A percentile compares a stretch with the other conserved stretches of the same genome.
Conservation (phyloP, 1,140 invertebrate species). For the Kradibia gibbosae region DNA sequence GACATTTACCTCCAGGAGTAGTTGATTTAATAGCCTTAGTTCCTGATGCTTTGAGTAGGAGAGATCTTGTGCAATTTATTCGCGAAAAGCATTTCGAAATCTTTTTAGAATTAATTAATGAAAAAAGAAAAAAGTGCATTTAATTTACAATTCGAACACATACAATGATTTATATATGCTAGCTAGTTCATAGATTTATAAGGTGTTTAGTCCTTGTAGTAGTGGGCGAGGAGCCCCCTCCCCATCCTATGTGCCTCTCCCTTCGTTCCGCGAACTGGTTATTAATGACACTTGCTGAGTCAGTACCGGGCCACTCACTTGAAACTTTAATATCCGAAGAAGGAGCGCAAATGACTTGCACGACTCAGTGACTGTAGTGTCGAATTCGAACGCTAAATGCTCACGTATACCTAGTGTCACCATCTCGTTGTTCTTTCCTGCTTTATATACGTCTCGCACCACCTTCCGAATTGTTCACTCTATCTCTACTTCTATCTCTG, state of each 20-base stretch:
- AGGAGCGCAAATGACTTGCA: constrained; percentile 52
- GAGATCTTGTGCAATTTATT: too few relatives aligned
- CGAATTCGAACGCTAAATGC: background rate
- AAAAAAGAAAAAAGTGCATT: background rate
- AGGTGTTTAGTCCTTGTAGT: constrained; percentile 42
- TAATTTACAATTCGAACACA: background rate
- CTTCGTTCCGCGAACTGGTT: constrained; percentile 49
- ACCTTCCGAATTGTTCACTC: background rate
- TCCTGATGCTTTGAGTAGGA: too few relatives aligned
- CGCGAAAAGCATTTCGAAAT: too few relatives aligned
- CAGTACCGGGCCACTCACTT: constrained; percentile 56
- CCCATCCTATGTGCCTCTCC: constrained; percentile 46
- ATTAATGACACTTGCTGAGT: constrained; percentile 63
- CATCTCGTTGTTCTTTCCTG: background rate
- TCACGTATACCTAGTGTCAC: constrained; percentile 21
- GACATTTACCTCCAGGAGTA: too few relatives aligned
- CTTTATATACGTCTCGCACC: background rate
- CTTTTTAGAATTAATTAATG: background rate
- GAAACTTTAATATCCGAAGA: constrained; percentile 62
- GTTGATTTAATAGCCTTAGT: too few relatives aligned
- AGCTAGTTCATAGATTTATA: background rate
- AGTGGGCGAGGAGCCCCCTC: background rate
- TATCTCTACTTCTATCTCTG: background rate
- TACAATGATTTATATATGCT: constrained; percentile 4
- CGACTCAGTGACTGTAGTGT: constrained; percentile 25